Evolutionary conservation across 1,140 invertebrate species (phyloP), one percentile per base, ranked within the genome.

Genomic region (Eueides isabella): DNA sequence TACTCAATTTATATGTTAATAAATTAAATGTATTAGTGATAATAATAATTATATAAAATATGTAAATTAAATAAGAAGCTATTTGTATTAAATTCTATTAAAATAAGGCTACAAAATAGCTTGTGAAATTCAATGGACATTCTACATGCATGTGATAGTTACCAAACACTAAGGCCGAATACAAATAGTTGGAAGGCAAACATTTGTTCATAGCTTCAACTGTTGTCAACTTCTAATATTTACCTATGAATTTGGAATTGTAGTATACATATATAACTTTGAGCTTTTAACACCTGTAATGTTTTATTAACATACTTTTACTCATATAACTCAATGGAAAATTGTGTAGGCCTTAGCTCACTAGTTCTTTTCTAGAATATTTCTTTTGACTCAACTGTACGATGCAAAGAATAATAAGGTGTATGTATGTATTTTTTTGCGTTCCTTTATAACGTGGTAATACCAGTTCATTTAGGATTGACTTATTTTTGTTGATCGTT

Each of bases 111-210:
- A 19, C 7, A 55, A 55, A 55, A 26, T 26, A 26, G 48, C 19
- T 11, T 55, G 2, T n/a, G 26, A 55, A 26, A 55, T 55, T 26
- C 48, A 55, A 26, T 26, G 12, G 23, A n/a, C 48, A 26, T 55
- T 26, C 48, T 55, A 55, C 5, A 55, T 55, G 9, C 9, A 55
- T 26, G 23, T 55, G 19, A 55, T 55, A 55, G 48, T 55, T 23
- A 26, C 48, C 29, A 30, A 61, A 69, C 29, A 61, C 55, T 35
- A 30, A 31, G 16, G 33, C 29, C 67, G n/a, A 69, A 69, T 61
- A 61, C 67, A 69, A 69, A 69, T 69, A 69, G 67, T 61, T 61
- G 44, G 67, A 61, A 28, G 31, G 48, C 29, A 69, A 69, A 69
- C 33, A 69, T 69, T 69, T 69, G 67, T n/a, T 23, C 48, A 61